Conservation (phyloP, 2,797 vertebrate species). For the Ceryle rudis region DNA sequence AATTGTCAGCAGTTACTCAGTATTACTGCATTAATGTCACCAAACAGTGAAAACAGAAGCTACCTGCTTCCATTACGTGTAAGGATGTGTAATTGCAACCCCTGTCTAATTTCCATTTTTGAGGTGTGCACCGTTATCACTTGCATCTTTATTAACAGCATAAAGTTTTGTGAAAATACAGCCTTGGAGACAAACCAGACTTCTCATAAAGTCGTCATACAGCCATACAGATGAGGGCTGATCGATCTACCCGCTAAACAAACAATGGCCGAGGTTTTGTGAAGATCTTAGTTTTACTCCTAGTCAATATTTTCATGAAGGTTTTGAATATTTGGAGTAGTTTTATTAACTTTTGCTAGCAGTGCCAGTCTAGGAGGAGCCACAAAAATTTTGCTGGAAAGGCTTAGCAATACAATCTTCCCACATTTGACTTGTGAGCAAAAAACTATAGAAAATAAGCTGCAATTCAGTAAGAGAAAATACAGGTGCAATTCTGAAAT, state of each 20-base stretch:
- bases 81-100: not conserved
- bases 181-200: not conserved
- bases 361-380: not conserved
- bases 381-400: not conserved
- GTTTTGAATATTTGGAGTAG: not conserved
- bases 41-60: slow-evolving; percentile 44
- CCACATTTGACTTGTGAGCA: not conserved
- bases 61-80: slow-evolving; percentile 33
- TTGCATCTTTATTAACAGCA: not conserved
- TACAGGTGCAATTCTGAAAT: not conserved
- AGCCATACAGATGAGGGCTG: not conserved
- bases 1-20: slow-evolving; percentile 82
- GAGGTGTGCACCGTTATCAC: slow-evolving; percentile 20
- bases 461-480: not conserved
- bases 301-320: not conserved
- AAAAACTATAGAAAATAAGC: not conserved
- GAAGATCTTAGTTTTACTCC: not conserved
- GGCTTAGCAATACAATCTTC: not conserved
- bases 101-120: slow-evolving; percentile 10
- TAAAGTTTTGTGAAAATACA: not conserved
- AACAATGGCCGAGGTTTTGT: not conserved
- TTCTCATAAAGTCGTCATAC: not conserved
- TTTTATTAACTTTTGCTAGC: not conserved
- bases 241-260: not conserved
- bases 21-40: slow-evolving; percentile 76